Evolutionary conservation across 2,888 invertebrate genomes (phyloP), one percentile per base, ranked within the genome.

Genomic region (Pristionchus maxplancki): DNA sequence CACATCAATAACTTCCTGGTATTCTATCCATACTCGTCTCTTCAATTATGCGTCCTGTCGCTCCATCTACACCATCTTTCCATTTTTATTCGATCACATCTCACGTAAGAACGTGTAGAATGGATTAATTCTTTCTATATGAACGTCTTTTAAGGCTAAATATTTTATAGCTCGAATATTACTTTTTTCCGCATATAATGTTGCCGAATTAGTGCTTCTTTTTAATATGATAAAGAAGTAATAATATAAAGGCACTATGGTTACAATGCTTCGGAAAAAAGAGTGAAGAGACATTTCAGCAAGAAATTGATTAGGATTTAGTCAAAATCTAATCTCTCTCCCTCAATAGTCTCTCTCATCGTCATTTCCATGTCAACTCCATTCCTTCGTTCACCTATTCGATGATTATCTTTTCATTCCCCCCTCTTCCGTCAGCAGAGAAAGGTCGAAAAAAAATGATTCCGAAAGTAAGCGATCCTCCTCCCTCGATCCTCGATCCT

Each of bases 61-160:
- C 31, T 67, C 5, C 31, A 31, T 2, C 2, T 44, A n/a, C 28
- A 48, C 44, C 44, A 48, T 48, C 9, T 28, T 37, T 40, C 24
- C 31, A 4, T 74, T 31, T n/a, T 74, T 24, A 71, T 74, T 74
- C 44, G 8, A 28, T 48, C 11, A 24, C 78, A 44, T 78, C 78
- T 78, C n/a, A n/a, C 78, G 40, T 78, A 24, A 44, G 24, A n/a
- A 78, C 78, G 78, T 78, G 78, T 78, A 44, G 78, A 40, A 28
- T 24, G 37, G 6, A n/a, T 28, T 24, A 28, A 24, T n/a, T 9
- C 37, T 71, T 71, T 71, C 37, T 31, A 20, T 37, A 31, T 37
- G 15, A 71, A 8, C 37, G 37, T 37, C 34, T 71, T 71, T 71
- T 37, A 4, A 71, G n/a, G n/a, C 37, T 31, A 9, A 34, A 71